phyloP scores from a whole-genome alignment of 2,888 invertebrate species.

The Hirtodrosophila confusa region DNA sequence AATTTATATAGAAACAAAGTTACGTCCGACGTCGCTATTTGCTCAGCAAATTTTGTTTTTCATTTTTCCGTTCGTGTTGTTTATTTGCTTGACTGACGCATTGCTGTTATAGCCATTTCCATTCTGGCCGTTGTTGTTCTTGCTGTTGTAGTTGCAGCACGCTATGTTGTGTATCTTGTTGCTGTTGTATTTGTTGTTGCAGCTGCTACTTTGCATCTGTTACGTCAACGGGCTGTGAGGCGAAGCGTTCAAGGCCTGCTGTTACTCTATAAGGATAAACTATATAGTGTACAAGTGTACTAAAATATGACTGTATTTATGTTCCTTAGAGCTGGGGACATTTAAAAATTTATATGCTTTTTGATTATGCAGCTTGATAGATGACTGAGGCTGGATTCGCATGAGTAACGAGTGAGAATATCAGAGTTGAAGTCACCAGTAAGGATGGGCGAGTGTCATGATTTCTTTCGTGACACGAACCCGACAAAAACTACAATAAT shows the following conservation, averaged over 20 bases:
- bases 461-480: no score
- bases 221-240: constrained; percentile 16
- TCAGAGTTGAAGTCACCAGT: no score
- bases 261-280: no score
- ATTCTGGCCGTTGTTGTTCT: constrained; percentile 8
- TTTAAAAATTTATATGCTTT: no score
- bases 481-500: no score
- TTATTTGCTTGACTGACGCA: constrained; percentile 72
- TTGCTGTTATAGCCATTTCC: constrained; percentile 46
- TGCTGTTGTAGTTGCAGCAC: constrained; percentile 35
- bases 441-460: no score
- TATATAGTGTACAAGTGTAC: no score
- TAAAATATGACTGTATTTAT: no score
- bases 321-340: no score
- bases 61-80: constrained; percentile 60
- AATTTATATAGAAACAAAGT: constrained; percentile 72
- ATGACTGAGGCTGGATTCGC: no score
- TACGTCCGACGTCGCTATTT: constrained; percentile 54
- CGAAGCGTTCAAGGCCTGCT: background rate
- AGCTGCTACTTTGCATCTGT: constrained; percentile 53
- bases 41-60: constrained; percentile 66
- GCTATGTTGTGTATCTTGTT: constrained; percentile 45
- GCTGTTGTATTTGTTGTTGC: constrained; percentile 9
- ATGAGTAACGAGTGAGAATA: no score
- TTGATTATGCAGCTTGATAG: no score